phyloP scores from a whole-genome alignment of 2,797 vertebrate species.

The Fundulus diaphanus region DNA sequence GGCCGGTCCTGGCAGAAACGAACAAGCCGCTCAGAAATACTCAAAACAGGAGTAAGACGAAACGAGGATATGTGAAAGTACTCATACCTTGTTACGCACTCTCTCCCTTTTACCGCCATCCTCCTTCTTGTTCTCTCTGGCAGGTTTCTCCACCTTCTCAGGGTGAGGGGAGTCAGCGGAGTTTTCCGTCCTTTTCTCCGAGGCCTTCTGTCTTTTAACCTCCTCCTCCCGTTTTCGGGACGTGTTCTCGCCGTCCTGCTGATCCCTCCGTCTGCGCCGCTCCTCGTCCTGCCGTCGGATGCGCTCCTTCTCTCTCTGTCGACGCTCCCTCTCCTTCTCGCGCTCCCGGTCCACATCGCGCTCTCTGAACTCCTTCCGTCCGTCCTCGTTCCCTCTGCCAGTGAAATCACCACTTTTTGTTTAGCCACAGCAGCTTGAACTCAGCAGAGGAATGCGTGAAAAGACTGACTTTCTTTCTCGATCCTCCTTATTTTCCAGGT shows the following conservation, averaged over 20 bases:
- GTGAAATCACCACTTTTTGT: constrained; percentile 5
- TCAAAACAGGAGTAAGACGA: background rate
- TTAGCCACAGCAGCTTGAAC: background rate
- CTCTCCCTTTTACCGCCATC: constrained; percentile 90
- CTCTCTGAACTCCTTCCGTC: constrained; percentile 90
- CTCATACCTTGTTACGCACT: constrained; percentile 92
- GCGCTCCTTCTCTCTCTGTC: constrained; percentile 88
- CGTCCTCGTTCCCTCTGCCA: constrained; percentile 88
- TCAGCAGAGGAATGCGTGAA: background rate
- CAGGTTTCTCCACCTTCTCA: constrained; percentile 84
- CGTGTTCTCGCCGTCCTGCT: constrained; percentile 90
- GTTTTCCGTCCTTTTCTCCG: constrained; percentile 90
- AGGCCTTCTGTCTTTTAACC: constrained; percentile 85
- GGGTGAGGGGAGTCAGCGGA: constrained; percentile 73
- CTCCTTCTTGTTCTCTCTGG: constrained; percentile 90
- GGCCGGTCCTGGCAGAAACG: constrained; percentile 90
- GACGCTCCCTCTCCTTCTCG: constrained; percentile 87
- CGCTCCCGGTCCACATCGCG: constrained; percentile 87
- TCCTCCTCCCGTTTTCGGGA: constrained; percentile 92
- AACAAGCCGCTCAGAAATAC: constrained; percentile 11
- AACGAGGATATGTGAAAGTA: background rate
- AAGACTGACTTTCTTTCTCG: constrained; percentile 87
- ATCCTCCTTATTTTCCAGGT: constrained; percentile 89
- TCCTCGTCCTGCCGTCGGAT: constrained; percentile 92
- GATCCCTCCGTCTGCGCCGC: constrained; percentile 89